Base-by-base conservation (phyloP, 2,888 invertebrate species). In the Andrena fulva region DNA sequence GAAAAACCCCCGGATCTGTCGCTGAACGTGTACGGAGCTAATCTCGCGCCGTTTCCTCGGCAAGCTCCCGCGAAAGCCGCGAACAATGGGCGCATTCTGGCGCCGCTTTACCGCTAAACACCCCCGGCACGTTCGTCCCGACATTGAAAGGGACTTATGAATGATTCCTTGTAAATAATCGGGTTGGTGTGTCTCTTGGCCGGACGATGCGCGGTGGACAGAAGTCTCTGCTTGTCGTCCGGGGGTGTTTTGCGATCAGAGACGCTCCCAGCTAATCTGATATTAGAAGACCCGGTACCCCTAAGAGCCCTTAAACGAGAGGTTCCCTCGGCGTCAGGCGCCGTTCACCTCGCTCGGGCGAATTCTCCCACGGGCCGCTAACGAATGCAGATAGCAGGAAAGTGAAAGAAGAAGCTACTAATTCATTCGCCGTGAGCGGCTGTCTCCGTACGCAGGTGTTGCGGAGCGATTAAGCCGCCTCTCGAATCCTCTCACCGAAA, bases 81-180 rank as follows among this genome's bases (percentile, higher is more conserved):
- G 74, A 81, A 81, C 80, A 81, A 81, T 74, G 66, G 27, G 66
- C 69, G 73, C 81, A 73, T 75, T 80, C 82, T 64, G 71, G 60
- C 54, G 52, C 29, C 74, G 80, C 24, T 75, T 82, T 75, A 75
- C 76, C 75, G 75, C 70, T 75, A 76, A 72, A 80, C 64, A 80
- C 56, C 70, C 60, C 56, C 62, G 59, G 20, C 74, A 60, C 24
- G 74, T 66, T 60, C 67, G 48, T 54, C 10, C 48, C 42, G 67
- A 60, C 73, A 67, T 79, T 63, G 62, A 80, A 80, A 74, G 74
- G 67, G 56, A 75, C 70, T 71, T 63, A 71, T 75, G 82, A 82
- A 82, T 68, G 80, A 80, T 67, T 80, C 82, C 48, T 80, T 80
- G 80, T 82, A 80, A 81, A 79, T 79, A 79, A 70, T 79, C 72